Percentiles rank a stretch among this genome's conserved stretches.
phyloP scores from a whole-genome alignment of 2,113 vertebrate species.

The Epinephelus moara region DNA sequence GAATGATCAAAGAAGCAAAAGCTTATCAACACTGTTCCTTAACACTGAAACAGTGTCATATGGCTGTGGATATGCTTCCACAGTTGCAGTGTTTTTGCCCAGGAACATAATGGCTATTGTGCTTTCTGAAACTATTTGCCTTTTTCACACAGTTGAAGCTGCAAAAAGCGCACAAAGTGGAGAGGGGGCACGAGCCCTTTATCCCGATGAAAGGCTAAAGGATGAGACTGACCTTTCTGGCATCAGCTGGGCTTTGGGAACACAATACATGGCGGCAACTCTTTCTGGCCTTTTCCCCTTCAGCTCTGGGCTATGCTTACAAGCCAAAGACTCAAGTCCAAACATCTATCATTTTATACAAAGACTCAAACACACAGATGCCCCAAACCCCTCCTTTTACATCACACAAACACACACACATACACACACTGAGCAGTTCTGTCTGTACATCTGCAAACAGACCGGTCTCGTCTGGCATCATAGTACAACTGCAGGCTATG shows the following conservation, averaged over 20 bases:
- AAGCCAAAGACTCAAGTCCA: slow-evolving; percentile 77
- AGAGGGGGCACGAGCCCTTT: slow-evolving; percentile 71
- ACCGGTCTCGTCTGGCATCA: slow-evolving; percentile 76
- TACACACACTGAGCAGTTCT: slow-evolving; percentile 39
- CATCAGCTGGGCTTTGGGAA: slow-evolving; percentile 80
- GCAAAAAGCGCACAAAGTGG: slow-evolving; percentile 71
- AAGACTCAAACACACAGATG: slow-evolving; percentile 71
- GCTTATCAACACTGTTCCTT: slow-evolving; percentile 75
- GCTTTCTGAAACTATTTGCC: slow-evolving; percentile 71
- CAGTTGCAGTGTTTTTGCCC: slow-evolving; percentile 58
- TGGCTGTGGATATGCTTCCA: slow-evolving; percentile 52
- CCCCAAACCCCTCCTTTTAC: slow-evolving; percentile 69
- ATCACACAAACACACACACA: slow-evolving; percentile 37
- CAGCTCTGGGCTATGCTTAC: slow-evolving; percentile 78
- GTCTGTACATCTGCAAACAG: slow-evolving; percentile 75
- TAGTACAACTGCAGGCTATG: slow-evolving; percentile 80
- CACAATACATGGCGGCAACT: slow-evolving; percentile 74
- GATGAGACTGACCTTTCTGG: slow-evolving; percentile 80
- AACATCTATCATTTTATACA: slow-evolving; percentile 77
- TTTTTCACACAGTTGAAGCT: slow-evolving; percentile 70
- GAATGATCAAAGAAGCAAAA: slow-evolving; percentile 76
- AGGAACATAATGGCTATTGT: slow-evolving; percentile 78
- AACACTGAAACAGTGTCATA: slow-evolving; percentile 65
- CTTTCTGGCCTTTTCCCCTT: slow-evolving; percentile 79
- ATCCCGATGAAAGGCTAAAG: slow-evolving; percentile 81